Percentiles rank a stretch among this genome's conserved stretches.
Conservation (phyloP, 2,888 invertebrate species). For the Pammene fasciana region DNA sequence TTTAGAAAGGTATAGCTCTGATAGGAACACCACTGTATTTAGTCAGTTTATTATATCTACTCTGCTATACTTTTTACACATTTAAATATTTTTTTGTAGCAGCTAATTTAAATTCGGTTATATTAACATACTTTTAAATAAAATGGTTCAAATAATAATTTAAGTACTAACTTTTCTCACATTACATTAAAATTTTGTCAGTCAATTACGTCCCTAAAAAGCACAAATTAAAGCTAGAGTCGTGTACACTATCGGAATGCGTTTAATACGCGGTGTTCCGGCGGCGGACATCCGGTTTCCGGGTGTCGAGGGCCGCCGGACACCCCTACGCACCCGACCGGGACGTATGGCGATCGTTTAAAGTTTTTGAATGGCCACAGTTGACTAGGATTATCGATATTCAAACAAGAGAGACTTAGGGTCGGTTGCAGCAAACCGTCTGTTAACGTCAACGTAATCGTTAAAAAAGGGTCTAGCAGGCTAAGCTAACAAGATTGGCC, state of each 20-base stretch:
- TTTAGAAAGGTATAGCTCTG: too few relatives aligned
- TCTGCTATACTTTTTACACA: too few relatives aligned
- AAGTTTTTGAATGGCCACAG: conserved; percentile 1
- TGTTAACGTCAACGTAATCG: too few relatives aligned
- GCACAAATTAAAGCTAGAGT: conserved; percentile 28
- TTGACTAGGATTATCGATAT: neutral
- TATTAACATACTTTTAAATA: too few relatives aligned
- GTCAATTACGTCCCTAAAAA: neutral
- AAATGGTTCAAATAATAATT: too few relatives aligned
- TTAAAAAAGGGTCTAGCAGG: too few relatives aligned
- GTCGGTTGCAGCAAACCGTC: too few relatives aligned
- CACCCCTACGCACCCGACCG: conserved; percentile 43
- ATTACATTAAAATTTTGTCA: neutral
- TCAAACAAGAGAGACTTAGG: neutral
- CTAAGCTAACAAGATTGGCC: too few relatives aligned
- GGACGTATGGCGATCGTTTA: conserved; percentile 20
- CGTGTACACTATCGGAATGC: conserved; percentile 44
- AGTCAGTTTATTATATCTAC: too few relatives aligned
- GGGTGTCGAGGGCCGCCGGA: conserved; percentile 35
- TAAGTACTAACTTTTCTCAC: neutral
- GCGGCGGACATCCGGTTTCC: conserved; percentile 40
- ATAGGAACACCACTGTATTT: too few relatives aligned
- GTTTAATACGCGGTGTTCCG: conserved; percentile 44
- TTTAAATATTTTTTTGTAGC: too few relatives aligned
- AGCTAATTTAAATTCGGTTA: too few relatives aligned